phyloP scores from a whole-genome alignment of 2,113 vertebrate genomes.

The Pipra filicauda region DNA sequence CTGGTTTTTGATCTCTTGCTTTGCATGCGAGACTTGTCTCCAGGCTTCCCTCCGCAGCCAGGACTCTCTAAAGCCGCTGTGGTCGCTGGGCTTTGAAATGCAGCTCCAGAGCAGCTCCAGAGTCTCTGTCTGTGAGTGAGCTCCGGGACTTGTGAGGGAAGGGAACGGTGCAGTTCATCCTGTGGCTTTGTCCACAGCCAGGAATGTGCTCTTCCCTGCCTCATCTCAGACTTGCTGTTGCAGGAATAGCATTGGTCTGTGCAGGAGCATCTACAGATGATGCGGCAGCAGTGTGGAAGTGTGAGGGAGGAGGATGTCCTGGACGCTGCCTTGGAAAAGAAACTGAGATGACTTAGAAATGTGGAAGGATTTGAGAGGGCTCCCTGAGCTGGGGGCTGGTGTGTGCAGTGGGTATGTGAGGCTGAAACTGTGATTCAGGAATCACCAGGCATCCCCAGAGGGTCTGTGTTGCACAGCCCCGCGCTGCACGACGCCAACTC shows the following conservation, averaged over 20 bases:
- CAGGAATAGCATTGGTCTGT: neutral
- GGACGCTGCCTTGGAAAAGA: neutral
- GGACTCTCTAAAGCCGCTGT: neutral
- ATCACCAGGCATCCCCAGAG: rapidly evolving
- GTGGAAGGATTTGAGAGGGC: neutral
- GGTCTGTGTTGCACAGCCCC: neutral
- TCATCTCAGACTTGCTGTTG: neutral
- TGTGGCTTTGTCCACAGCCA: neutral
- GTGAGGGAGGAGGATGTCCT: neutral
- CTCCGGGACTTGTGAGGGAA: rapidly evolving
- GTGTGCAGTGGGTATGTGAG: neutral
- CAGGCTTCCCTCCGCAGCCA: neutral
- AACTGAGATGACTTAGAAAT: neutral
- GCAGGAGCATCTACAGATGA: neutral
- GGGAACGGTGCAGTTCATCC: neutral
- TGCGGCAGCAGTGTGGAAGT: rapidly evolving
- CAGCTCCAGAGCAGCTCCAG: neutral
- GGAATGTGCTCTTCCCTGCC: neutral
- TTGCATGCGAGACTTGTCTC: conserved; percentile 16
- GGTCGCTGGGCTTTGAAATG: neutral
- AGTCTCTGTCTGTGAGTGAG: neutral
- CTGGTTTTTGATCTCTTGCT: conserved; percentile 50
- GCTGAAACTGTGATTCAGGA: neutral
- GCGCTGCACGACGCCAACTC: rapidly evolving
- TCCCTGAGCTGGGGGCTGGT: neutral